Evolutionary conservation across 2,888 invertebrate genomes (phyloP), one percentile per base, ranked within the genome.

Genomic region (Dioctria rufipes): DNA sequence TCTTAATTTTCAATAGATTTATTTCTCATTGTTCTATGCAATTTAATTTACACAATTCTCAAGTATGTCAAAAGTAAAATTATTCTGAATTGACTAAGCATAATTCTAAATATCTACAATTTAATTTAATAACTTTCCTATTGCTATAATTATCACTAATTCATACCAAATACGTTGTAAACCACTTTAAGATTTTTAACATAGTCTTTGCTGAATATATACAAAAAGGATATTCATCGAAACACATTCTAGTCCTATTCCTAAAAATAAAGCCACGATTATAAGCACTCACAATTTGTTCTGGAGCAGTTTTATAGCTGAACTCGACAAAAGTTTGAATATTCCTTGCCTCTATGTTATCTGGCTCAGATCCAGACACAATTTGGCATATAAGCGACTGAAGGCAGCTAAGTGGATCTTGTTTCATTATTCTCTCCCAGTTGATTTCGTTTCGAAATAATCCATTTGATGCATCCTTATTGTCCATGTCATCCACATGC

Each of bases 341-440:
- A 60, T 86, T 77, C 73, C 85, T 83, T 3, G 88, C 89, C 73
- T 89, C 89, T 1, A 83, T 80, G 9, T 86, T 85, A 39, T 84
- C 81, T 0, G 83, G 83, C 80, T 88, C 88, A 0, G 87, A 87
- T 0, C 88, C 89, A n/a, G 89, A 86, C 84, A 86, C 85, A 2
- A 89, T 82, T 81, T 89, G 88, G 61, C 89, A 89, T 58, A 89
- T 87, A 3, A 89, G 83, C 5, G 88, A 89, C 77, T 87, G 87
- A 40, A 89, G 83, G 80, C 89, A 89, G 71, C 86, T 86, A 67
- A 89, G 87, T 0, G 88, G 88, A 86, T 89, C 89, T 5, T 86
- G 84, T 0, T 86, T 85, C 6, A 89, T 82, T 13, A 89, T 86
- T 13, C 84, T 85, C 39, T 87, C 86, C 89, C 89, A 89, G 81